phyloP scores from a whole-genome alignment of 2,888 invertebrate species.

The Empis stercorea region DNA sequence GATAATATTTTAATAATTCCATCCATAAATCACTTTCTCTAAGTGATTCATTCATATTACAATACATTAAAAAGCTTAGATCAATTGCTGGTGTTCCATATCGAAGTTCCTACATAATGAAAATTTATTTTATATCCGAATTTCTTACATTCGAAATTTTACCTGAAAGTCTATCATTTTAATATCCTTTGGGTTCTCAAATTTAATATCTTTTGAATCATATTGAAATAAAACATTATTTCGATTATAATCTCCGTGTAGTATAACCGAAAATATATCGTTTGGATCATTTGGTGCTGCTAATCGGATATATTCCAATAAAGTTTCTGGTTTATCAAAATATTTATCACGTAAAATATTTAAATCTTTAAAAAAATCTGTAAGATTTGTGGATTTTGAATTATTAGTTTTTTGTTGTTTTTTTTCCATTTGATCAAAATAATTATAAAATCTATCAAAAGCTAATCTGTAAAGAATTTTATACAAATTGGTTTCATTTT shows the following conservation, averaged over 20 bases:
- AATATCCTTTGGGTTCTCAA: conserved; percentile 16
- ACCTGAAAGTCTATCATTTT: conserved; percentile 34
- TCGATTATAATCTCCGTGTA: conserved; percentile 34
- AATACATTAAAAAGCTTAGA: conserved; percentile 30
- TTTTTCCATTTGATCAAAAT: conserved; percentile 18
- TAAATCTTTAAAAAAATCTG: conserved; percentile 16
- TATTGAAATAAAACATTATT: conserved; percentile 33
- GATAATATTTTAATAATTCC: conserved; percentile 23
- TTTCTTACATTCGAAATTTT: background rate
- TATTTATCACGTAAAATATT: conserved; percentile 21
- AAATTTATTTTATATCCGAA: background rate
- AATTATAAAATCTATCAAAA: conserved; percentile 29
- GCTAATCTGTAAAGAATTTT: conserved; percentile 23
- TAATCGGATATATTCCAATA: conserved; percentile 25
- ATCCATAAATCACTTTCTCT: conserved; percentile 20
- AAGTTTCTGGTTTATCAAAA: conserved; percentile 20
- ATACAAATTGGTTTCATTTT: conserved; percentile 20
- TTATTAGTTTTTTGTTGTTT: background rate
- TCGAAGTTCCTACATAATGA: conserved; percentile 23
- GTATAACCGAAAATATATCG: conserved; percentile 23
- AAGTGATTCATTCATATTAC: conserved; percentile 23
- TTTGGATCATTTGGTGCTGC: conserved; percentile 18
- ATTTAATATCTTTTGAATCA: conserved; percentile 9
- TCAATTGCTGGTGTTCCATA: conserved; percentile 29
- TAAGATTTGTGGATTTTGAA: background rate